Evolutionary conservation across 2,797 vertebrate genomes (phyloP).

Genomic region (Pipistrellus pygmaeus): DNA sequence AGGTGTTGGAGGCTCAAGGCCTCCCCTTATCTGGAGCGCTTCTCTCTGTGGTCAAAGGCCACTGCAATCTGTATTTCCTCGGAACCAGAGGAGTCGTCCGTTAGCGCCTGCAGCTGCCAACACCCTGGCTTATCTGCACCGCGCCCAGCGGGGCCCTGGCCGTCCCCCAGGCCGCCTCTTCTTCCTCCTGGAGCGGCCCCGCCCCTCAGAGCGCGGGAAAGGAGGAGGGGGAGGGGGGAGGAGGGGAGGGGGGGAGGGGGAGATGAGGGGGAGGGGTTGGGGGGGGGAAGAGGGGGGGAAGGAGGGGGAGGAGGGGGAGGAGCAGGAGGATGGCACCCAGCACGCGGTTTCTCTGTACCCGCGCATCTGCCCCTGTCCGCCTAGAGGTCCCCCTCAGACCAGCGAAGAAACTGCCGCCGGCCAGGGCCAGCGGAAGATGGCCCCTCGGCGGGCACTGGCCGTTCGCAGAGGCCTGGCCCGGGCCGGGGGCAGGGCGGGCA

Average conservation of each 20-base stretch:
- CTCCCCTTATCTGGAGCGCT: neutral
- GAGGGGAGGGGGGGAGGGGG: accelerated
- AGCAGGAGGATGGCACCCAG: accelerated
- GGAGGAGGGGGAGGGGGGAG: no score
- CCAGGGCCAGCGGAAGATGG: neutral
- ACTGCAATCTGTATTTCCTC: neutral
- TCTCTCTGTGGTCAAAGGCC: neutral
- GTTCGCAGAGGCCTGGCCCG: neutral
- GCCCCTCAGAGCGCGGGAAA: neutral
- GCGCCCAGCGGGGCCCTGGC: neutral
- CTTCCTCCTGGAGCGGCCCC: neutral
- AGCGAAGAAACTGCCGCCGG: neutral
- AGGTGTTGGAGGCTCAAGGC: neutral
- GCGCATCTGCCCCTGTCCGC: neutral
- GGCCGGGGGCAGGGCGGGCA: neutral
- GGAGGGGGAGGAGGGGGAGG: no score
- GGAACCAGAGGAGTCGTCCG: neutral
- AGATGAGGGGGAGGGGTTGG: no score
- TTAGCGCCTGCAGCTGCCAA: neutral
- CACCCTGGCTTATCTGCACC: neutral
- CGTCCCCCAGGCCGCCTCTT: neutral
- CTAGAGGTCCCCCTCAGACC: neutral
- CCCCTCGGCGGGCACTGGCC: neutral
- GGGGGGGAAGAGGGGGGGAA: no score
- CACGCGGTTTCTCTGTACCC: neutral